Percentiles rank a stretch among this genome's conserved stretches.
Evolutionary conservation across 2,888 invertebrate genomes (phyloP).

Genomic region (Xestia rhomboidea): DNA sequence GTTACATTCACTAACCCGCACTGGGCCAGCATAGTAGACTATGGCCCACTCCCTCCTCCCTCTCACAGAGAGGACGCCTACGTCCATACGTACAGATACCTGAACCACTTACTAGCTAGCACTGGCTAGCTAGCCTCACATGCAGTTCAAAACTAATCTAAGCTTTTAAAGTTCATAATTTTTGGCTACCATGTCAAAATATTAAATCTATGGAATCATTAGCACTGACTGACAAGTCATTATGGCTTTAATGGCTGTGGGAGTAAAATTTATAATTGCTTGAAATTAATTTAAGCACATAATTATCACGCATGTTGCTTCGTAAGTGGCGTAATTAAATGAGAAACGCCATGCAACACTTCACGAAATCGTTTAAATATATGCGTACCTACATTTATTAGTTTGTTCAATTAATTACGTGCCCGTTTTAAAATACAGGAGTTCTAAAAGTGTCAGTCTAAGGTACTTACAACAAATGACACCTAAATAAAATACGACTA

Average conservation of each 20-base stretch:
- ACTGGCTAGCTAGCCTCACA: no score
- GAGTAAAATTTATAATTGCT: slow-evolving; percentile 36
- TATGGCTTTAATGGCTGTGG: slow-evolving; percentile 4
- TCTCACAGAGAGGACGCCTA: not conserved
- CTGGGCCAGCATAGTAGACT: not conserved
- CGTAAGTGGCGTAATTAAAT: slow-evolving; percentile 28
- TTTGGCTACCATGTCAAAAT: not conserved
- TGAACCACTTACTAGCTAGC: no score
- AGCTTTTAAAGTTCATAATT: no score
- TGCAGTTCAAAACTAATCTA: not conserved
- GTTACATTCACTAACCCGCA: not conserved
- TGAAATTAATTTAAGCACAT: slow-evolving; percentile 11
- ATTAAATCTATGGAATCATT: not conserved
- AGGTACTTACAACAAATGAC: not conserved
- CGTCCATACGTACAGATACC: no score
- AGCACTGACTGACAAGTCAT: slow-evolving; percentile 2
- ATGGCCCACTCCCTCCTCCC: not conserved
- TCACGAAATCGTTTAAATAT: slow-evolving; percentile 8
- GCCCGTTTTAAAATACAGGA: not conserved
- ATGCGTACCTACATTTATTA: no score
- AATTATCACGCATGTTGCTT: slow-evolving; percentile 12
- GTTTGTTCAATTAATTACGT: not conserved
- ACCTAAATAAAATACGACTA: not conserved
- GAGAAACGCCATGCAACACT: not conserved
- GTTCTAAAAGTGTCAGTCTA: not conserved